phyloP scores from a whole-genome alignment of 2,888 invertebrate species.

The Leptura quadrifasciata region DNA sequence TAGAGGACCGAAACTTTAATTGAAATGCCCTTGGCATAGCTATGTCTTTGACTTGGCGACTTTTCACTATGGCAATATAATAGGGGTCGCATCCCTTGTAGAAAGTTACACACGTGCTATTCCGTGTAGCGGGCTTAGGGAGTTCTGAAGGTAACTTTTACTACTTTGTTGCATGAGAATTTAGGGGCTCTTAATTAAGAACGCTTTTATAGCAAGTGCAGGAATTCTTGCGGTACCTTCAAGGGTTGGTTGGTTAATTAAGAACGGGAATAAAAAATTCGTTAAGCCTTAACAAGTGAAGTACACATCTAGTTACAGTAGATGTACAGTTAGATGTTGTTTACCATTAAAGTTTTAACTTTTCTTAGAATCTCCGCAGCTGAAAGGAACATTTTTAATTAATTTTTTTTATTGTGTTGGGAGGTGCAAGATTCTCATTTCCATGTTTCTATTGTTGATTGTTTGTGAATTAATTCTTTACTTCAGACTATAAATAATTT shows the following conservation, averaged over 20 bases:
- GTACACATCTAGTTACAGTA: neutral
- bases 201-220: conserved; percentile 39
- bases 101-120: conserved; percentile 51
- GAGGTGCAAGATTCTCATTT: too few species aligned
- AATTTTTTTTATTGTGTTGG: too few species aligned
- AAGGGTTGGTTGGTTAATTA: conserved; percentile 1
- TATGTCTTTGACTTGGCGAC: conserved; percentile 65
- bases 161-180: conserved; percentile 37
- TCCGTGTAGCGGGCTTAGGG: conserved; percentile 45
- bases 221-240: conserved; percentile 27
- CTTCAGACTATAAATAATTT: too few species aligned
- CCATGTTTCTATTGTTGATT: too few species aligned
- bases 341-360: too few species aligned
- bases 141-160: conserved; percentile 52
- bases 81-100: conserved; percentile 48
- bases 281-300: neutral
- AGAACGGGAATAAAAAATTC: conserved; percentile 9
- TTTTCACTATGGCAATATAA: conserved; percentile 46
- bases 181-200: conserved; percentile 41
- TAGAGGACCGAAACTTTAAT: conserved; percentile 56
- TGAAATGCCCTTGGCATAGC: conserved; percentile 67
- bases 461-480: too few species aligned
- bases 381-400: too few species aligned
- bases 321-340: neutral
- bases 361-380: too few species aligned